These are phyloP conservation scores for Hecatera dysodea DNA, from an alignment of 2,888 invertebrate genomes.

Conservation along the genomic window DNA sequence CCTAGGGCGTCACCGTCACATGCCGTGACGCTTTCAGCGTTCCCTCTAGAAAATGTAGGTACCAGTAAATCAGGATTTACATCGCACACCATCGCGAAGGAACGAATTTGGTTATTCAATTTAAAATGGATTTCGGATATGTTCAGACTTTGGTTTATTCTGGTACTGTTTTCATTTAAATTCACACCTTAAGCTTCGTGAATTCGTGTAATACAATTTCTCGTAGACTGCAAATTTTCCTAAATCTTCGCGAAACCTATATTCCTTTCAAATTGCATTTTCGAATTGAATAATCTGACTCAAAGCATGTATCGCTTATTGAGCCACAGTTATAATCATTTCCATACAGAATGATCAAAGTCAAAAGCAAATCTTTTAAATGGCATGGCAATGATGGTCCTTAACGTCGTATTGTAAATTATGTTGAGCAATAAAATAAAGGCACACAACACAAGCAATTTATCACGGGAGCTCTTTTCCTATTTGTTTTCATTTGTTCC, in stretches of 20 bases:
- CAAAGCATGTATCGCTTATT: not conserved
- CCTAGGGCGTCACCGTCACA: slow-evolving; percentile 58
- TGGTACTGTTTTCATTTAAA: slow-evolving; percentile 14
- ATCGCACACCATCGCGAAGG: slow-evolving; percentile 32
- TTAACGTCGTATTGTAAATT: slow-evolving; percentile 74
- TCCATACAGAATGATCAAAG: slow-evolving; percentile 27
- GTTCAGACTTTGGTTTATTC: slow-evolving; percentile 4
- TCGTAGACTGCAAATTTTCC: not conserved
- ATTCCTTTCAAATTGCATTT: not conserved
- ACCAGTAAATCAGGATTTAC: slow-evolving; percentile 57
- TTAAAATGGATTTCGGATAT: slow-evolving; percentile 50
- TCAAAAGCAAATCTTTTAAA: slow-evolving; percentile 66
- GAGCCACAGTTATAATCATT: slow-evolving; percentile 17
- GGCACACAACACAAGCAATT: slow-evolving; percentile 76
- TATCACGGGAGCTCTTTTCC: slow-evolving; percentile 78
- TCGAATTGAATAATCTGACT: not conserved
- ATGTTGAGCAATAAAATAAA: slow-evolving; percentile 79
- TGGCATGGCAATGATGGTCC: slow-evolving; percentile 65
- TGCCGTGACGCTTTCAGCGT: slow-evolving; percentile 38
- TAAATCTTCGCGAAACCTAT: slow-evolving; percentile 2
- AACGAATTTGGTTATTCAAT: slow-evolving; percentile 56
- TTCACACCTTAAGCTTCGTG: slow-evolving; percentile 8
- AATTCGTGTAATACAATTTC: slow-evolving; percentile 12
- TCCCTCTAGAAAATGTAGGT: slow-evolving; percentile 51
- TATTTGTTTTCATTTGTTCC: slow-evolving; percentile 85